Conservation (phyloP, 2,113 vertebrate species). For the Anseranas semipalmata region DNA sequence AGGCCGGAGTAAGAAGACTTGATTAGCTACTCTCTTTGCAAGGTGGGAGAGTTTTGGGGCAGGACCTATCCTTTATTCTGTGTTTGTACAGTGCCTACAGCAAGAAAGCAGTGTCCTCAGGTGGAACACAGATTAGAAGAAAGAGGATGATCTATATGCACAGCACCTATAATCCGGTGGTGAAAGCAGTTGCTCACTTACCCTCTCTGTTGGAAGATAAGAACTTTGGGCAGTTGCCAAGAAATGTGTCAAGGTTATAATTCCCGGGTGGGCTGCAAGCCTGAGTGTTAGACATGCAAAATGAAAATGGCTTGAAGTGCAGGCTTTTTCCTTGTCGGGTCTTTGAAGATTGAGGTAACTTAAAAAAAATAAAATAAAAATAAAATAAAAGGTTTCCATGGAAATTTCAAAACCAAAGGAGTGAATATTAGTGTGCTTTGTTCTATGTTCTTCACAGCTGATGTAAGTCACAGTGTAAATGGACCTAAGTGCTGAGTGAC, state of each 20-base stretch:
- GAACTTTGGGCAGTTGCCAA: neutral
- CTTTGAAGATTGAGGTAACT: constrained; percentile 28
- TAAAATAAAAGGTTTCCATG: neutral
- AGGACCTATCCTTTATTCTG: neutral
- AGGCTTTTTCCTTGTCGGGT: neutral
- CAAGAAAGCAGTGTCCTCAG: neutral
- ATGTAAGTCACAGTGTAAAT: constrained; percentile 29
- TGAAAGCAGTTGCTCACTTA: constrained; percentile 6
- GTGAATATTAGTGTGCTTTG: neutral
- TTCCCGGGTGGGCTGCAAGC: constrained; percentile 15
- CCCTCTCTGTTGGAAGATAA: constrained; percentile 30
- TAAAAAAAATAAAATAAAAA: neutral
- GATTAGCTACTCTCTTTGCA: neutral
- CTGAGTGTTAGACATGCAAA: neutral
- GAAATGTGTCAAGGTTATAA: neutral
- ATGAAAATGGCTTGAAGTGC: neutral
- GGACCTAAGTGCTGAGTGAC: constrained; percentile 39
- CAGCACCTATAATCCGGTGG: neutral
- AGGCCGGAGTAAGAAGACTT: neutral
- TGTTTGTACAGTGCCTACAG: neutral
- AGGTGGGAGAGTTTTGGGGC: neutral
- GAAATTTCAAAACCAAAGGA: constrained; percentile 17
- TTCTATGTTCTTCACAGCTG: constrained; percentile 19
- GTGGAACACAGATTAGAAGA: neutral
- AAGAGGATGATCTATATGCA: neutral